phyloP scores from a whole-genome alignment of 2,888 invertebrate species.

The Pterostichus niger region DNA sequence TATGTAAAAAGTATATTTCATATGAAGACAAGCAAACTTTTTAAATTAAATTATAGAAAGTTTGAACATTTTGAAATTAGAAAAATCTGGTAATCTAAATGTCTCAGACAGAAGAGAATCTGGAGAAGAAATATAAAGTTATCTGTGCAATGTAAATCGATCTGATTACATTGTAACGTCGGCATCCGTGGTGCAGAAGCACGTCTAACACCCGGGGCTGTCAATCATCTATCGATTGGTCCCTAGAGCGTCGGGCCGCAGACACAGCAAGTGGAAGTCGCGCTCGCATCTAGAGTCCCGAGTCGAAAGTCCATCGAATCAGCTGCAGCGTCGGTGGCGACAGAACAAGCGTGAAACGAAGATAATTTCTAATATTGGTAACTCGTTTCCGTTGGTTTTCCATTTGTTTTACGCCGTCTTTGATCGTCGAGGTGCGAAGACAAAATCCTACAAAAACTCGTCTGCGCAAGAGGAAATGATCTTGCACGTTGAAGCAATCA shows the following conservation, averaged over 20 bases:
- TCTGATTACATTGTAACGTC: constrained; percentile 13
- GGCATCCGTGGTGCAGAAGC: not conserved
- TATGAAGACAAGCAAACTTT: constrained; percentile 14
- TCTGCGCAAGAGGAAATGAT: constrained; percentile 61
- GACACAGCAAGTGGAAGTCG: not conserved
- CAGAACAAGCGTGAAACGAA: constrained; percentile 53
- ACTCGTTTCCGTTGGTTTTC: constrained; percentile 60
- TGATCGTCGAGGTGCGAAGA: constrained; percentile 58
- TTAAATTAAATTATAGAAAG: constrained; percentile 40
- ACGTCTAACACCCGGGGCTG: constrained; percentile 7
- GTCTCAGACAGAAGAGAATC: constrained; percentile 6
- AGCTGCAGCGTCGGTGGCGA: not conserved
- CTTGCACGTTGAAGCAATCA: constrained; percentile 64
- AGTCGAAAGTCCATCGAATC: not conserved
- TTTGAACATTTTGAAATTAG: constrained; percentile 17
- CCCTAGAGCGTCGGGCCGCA: constrained; percentile 10
- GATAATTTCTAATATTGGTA: constrained; percentile 62
- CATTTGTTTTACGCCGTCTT: constrained; percentile 54
- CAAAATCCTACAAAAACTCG: constrained; percentile 54
- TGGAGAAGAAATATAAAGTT: constrained; percentile 21
- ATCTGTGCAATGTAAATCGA: constrained; percentile 12
- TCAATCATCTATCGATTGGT: constrained; percentile 51
- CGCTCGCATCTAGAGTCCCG: not conserved
- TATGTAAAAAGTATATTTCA: not conserved
- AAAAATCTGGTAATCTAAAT: constrained; percentile 14